These are phyloP conservation scores for Leistus spinibarbis DNA, from an alignment of 2,888 invertebrate species.

Conservation along the genomic window DNA sequence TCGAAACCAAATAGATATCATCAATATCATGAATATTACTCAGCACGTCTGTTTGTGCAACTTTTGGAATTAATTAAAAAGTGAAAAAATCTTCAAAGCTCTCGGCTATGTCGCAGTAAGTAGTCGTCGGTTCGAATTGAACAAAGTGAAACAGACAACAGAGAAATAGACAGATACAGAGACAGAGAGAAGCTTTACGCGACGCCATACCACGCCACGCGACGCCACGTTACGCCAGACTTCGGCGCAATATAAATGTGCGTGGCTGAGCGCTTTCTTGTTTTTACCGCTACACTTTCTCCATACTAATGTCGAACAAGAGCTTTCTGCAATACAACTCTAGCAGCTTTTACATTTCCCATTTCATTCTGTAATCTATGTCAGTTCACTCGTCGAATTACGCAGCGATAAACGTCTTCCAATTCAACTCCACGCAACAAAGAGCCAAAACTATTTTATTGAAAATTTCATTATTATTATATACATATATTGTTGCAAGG, in stretches of 20 bases:
- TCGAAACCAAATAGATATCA: background rate
- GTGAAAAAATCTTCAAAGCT: background rate
- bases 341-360: background rate
- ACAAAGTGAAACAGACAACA: background rate
- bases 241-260: background rate
- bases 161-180: background rate
- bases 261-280: background rate
- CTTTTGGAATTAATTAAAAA: background rate
- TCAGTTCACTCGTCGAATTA: background rate
- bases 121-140: background rate
- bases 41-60: background rate
- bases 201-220: too few species aligned
- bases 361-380: background rate
- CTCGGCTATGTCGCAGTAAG: background rate
- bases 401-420: background rate
- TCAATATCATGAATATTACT: background rate
- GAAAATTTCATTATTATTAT: too few species aligned
- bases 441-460: background rate
- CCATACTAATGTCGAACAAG: background rate
- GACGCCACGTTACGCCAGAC: too few species aligned
- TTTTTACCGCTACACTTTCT: background rate
- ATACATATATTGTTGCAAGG: too few species aligned
- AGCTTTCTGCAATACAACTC: background rate
- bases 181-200: background rate
- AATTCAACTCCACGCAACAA: background rate